Percentiles rank a stretch among this genome's conserved stretches.
Conservation (phyloP, 2,113 vertebrate genomes). For the Lota lota region DNA sequence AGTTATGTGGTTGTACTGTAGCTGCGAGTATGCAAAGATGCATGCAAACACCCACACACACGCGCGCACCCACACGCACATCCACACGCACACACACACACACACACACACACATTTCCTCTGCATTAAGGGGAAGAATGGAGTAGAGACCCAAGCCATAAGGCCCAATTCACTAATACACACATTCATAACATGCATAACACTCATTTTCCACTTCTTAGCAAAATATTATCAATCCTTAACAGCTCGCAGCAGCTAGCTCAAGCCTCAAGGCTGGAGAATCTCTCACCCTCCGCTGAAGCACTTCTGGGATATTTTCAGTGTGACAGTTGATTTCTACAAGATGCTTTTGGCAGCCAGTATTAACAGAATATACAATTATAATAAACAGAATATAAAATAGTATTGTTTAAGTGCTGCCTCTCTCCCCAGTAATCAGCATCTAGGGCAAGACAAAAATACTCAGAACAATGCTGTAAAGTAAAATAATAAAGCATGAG, state of each 20-base stretch:
- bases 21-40: conserved; percentile 13
- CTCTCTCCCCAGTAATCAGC: neutral
- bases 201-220: conserved; percentile 47
- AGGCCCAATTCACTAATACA: conserved; percentile 46
- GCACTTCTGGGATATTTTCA: too few relatives aligned
- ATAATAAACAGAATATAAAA: too few relatives aligned
- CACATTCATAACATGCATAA: conserved; percentile 47
- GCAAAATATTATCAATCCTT: conserved; percentile 57
- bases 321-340: too few relatives aligned
- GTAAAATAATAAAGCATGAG: too few relatives aligned
- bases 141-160: conserved; percentile 32
- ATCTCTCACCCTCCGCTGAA: too few relatives aligned
- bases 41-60: neutral
- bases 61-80: neutral
- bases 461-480: too few relatives aligned
- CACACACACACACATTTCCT: conserved; percentile 29
- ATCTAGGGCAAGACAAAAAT: neutral
- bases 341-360: too few relatives aligned
- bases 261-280: too few relatives aligned
- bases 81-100: conserved; percentile 3
- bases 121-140: conserved; percentile 23
- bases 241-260: conserved; percentile 1
- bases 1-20: too few relatives aligned
- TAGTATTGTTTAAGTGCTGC: neutral
- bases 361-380: too few relatives aligned